These are phyloP conservation scores for Bombus sibiricus DNA, from an alignment of 1,140 invertebrate genomes.

Conservation along the genomic window DNA sequence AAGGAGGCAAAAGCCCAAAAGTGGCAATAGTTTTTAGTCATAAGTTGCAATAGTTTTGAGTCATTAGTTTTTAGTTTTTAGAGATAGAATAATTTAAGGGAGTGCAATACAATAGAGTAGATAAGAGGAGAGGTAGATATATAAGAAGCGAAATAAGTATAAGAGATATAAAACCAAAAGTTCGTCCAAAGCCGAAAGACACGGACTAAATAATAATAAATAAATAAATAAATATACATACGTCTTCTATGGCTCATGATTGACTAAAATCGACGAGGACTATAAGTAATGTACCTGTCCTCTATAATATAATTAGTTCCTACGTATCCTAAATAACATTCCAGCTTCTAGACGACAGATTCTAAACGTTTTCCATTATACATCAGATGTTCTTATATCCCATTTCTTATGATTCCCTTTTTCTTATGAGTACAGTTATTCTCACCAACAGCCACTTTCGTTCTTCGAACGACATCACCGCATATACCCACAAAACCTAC, in stretches of 20 bases:
- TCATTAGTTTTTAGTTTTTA: too few species aligned
- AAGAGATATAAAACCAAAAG: too few species aligned
- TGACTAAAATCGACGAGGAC: too few species aligned
- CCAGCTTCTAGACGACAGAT: not conserved
- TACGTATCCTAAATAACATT: not conserved
- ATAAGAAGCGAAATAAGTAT: too few species aligned
- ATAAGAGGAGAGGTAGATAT: too few species aligned
- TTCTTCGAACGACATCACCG: not conserved
- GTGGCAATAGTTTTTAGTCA: too few species aligned
- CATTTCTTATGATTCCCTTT: not conserved
- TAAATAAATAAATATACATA: not conserved
- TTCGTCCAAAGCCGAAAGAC: too few species aligned
- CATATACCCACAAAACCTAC: not conserved
- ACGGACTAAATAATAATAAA: too few species aligned
- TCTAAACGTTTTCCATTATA: not conserved
- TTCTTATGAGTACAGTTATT: not conserved
- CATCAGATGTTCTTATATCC: not conserved
- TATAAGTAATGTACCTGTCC: not conserved
- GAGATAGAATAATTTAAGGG: too few species aligned
- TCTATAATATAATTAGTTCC: not conserved
- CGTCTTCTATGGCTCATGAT: not conserved
- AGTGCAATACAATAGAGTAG: too few species aligned
- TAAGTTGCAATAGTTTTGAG: too few species aligned
- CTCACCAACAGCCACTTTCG: not conserved
- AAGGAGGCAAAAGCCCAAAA: too few species aligned